Percentiles rank a stretch among this genome's conserved stretches.
phyloP scores from a whole-genome alignment of 2,113 vertebrate genomes.

The Barbus barbus region DNA sequence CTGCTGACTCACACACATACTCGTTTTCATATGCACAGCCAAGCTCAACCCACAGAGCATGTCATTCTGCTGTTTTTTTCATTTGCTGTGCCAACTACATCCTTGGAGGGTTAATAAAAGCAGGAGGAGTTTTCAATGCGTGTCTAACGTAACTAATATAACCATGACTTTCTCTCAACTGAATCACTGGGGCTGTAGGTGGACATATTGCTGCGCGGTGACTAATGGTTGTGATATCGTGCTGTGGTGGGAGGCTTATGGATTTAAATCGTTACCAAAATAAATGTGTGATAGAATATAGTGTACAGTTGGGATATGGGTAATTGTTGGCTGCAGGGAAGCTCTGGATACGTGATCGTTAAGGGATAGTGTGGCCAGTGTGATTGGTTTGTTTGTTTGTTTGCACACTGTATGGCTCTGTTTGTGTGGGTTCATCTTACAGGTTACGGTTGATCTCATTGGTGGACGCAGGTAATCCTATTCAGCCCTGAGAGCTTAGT shows the following conservation, averaged over 20 bases:
- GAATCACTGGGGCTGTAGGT: conserved; percentile 44
- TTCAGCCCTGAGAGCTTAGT: conserved; percentile 64
- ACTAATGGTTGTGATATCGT: conserved; percentile 24
- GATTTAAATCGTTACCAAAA: conserved; percentile 35
- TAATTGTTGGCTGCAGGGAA: not conserved
- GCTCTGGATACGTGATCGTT: not conserved
- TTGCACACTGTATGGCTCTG: not conserved
- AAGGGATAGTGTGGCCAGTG: not conserved
- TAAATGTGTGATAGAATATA: conserved; percentile 23
- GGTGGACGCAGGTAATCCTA: conserved; percentile 70
- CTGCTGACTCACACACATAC: conserved; percentile 33
- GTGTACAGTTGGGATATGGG: conserved; percentile 1
- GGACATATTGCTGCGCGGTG: conserved; percentile 30
- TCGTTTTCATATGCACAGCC: not conserved
- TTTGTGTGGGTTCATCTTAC: conserved; percentile 23
- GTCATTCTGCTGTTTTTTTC: conserved; percentile 36
- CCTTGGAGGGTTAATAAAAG: conserved; percentile 41
- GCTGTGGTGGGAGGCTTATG: conserved; percentile 22
- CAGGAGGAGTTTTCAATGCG: conserved; percentile 30
- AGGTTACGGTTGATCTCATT: conserved; percentile 62
- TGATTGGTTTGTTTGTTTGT: conserved; percentile 15
- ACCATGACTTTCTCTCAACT: conserved; percentile 35
- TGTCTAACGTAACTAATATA: conserved; percentile 38
- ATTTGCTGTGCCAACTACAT: conserved; percentile 49
- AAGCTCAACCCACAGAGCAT: conserved; percentile 53